Percentiles rank a stretch among this genome's conserved stretches.
These are phyloP conservation scores for Coptodon rendalli DNA, from an alignment of 2,113 vertebrate species.

Conservation along the genomic window DNA sequence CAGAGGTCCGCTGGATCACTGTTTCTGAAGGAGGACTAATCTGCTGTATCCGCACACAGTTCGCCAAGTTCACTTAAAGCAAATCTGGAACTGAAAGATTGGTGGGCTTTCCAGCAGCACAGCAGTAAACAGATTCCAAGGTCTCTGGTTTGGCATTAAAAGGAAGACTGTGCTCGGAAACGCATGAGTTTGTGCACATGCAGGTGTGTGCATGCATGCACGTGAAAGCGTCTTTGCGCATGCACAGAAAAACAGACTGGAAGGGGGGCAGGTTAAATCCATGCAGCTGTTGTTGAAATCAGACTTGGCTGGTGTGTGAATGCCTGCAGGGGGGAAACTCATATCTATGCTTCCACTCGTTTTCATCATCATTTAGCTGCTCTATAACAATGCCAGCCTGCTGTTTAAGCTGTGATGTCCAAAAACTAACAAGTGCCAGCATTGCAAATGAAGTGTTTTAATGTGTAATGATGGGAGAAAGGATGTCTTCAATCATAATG, in stretches of 20 bases:
- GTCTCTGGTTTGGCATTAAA: conserved; percentile 13
- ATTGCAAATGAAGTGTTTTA: conserved; percentile 22
- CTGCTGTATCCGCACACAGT: not conserved
- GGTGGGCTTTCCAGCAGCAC: not conserved
- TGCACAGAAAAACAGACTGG: not conserved
- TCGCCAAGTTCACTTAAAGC: not conserved
- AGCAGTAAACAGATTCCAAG: conserved; percentile 15
- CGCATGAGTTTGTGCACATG: not conserved
- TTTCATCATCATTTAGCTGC: conserved; percentile 51
- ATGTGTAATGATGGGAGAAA: conserved; percentile 26
- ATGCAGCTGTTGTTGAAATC: conserved; percentile 58
- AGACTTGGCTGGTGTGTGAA: conserved; percentile 38
- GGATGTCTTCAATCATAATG: conserved; percentile 4
- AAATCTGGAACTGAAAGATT: conserved; percentile 11
- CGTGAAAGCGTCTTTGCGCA: not conserved
- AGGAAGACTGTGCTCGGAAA: not conserved
- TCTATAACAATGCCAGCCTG: conserved; percentile 32
- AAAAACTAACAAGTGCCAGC: conserved; percentile 39
- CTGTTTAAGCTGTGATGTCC: conserved; percentile 13
- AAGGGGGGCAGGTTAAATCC: conserved; percentile 30
- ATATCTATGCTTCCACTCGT: conserved; percentile 34
- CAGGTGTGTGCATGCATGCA: not conserved
- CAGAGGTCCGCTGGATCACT: not conserved
- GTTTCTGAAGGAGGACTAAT: not conserved
- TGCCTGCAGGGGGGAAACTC: conserved; percentile 38